Evolutionary conservation across 2,888 invertebrate species (phyloP).

Genomic region (Podotricha telesiphe): DNA sequence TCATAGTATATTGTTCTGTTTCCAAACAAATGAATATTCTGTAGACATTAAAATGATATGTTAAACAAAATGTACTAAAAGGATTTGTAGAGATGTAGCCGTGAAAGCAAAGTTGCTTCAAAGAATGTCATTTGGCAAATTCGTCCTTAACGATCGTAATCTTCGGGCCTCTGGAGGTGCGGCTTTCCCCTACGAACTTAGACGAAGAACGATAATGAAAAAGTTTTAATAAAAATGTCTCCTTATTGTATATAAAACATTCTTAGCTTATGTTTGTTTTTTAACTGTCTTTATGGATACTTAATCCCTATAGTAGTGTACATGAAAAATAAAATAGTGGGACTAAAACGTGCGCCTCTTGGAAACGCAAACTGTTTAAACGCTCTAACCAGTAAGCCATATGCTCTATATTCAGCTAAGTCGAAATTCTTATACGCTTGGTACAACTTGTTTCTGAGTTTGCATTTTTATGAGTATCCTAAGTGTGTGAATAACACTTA

Average conservation of each 20-base stretch:
- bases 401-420: too few species aligned
- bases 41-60: conserved; percentile 11
- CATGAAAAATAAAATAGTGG: too few species aligned
- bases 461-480: too few species aligned
- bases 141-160: conserved; percentile 43
- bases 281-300: too few species aligned
- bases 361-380: too few species aligned
- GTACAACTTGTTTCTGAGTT: too few species aligned
- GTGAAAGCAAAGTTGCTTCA: conserved; percentile 39
- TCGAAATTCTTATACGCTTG: too few species aligned
- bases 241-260: conserved; percentile 1
- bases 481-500: too few species aligned
- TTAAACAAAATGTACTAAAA: conserved; percentile 17
- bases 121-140: conserved; percentile 42
- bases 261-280: background rate
- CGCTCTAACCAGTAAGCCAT: too few species aligned
- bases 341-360: too few species aligned
- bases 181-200: conserved; percentile 38
- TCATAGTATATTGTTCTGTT: background rate
- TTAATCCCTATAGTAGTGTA: too few species aligned
- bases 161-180: conserved; percentile 30
- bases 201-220: conserved; percentile 29
- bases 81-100: conserved; percentile 23
- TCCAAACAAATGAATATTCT: background rate
- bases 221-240: conserved; percentile 28